phyloP scores from a whole-genome alignment of 2,113 vertebrate species.

The Polypterus bichir region DNA sequence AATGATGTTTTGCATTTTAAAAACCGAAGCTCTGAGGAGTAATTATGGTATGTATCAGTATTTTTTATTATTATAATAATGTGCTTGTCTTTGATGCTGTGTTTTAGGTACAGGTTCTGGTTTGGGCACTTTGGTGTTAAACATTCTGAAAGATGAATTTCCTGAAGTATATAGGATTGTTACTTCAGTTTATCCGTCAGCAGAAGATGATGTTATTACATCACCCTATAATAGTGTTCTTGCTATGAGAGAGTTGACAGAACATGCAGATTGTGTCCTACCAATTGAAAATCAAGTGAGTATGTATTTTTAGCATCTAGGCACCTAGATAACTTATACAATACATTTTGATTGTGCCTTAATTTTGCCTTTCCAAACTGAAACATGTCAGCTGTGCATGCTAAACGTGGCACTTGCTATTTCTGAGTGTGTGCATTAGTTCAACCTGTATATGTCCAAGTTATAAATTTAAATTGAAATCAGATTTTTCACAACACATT shows the following conservation, averaged over 20 bases:
- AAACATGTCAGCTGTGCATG: too few species aligned
- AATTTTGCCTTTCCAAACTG: too few species aligned
- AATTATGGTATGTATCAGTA: too few species aligned
- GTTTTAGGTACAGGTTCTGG: conserved; percentile 84
- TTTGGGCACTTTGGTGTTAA: conserved; percentile 79
- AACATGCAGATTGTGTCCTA: conserved; percentile 87
- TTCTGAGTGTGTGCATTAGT: too few species aligned
- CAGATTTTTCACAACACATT: too few species aligned
- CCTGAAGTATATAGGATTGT: conserved; percentile 85
- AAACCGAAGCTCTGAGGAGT: too few species aligned
- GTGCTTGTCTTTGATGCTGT: conserved; percentile 1
- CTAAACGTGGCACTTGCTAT: too few species aligned
- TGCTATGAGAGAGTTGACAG: conserved; percentile 85
- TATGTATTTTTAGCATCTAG: not conserved
- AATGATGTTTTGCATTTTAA: too few species aligned
- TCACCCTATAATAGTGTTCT: conserved; percentile 93
- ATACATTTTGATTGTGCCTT: too few species aligned
- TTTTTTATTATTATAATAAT: too few species aligned
- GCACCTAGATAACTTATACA: not conserved
- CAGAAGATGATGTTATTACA: conserved; percentile 88
- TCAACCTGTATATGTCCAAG: too few species aligned
- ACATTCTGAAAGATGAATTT: conserved; percentile 83
- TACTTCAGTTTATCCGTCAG: conserved; percentile 78
- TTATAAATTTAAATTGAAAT: too few species aligned
- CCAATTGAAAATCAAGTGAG: conserved; percentile 90